A percentile compares a stretch with the other conserved stretches of the same genome.
Conservation (phyloP, 2,888 invertebrate species). For the Agapostemon virescens region DNA sequence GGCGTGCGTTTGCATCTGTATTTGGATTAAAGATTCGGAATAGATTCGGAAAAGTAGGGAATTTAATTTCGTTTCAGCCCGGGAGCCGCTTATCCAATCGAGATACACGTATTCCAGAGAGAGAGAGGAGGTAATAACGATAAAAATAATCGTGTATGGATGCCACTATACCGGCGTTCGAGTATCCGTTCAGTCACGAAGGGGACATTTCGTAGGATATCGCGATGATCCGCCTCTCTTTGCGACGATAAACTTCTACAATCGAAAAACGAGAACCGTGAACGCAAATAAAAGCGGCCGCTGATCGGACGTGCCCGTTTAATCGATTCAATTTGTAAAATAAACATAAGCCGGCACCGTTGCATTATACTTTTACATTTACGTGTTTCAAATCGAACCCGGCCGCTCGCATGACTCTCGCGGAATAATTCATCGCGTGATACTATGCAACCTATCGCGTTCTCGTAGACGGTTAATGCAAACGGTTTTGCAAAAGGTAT, state of each 20-base stretch:
- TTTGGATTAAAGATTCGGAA: background rate
- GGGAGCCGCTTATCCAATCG: background rate
- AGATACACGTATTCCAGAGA: background rate
- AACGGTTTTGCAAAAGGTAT: background rate
- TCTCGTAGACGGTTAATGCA: background rate
- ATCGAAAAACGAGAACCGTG: background rate
- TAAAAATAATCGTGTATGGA: slow-evolving; percentile 20
- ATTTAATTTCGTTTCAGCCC: slow-evolving; percentile 28
- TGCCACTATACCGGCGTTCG: slow-evolving; percentile 2
- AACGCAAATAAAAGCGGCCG: background rate
- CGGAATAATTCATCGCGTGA: background rate
- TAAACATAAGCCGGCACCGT: background rate
- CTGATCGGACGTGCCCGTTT: background rate
- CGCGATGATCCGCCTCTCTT: background rate
- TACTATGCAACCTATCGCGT: background rate
- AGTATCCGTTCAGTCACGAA: slow-evolving; percentile 24
- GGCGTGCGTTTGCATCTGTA: background rate
- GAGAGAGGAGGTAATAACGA: slow-evolving; percentile 16
- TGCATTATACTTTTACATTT: background rate
- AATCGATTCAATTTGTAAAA: background rate
- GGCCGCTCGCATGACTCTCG: background rate
- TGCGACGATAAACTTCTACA: slow-evolving; percentile 4
- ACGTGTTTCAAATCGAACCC: background rate
- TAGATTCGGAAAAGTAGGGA: background rate
- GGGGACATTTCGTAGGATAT: slow-evolving; percentile 19